phyloP scores from a whole-genome alignment of 2,797 vertebrate species.

The Pseudotriccus pelzelni region DNA sequence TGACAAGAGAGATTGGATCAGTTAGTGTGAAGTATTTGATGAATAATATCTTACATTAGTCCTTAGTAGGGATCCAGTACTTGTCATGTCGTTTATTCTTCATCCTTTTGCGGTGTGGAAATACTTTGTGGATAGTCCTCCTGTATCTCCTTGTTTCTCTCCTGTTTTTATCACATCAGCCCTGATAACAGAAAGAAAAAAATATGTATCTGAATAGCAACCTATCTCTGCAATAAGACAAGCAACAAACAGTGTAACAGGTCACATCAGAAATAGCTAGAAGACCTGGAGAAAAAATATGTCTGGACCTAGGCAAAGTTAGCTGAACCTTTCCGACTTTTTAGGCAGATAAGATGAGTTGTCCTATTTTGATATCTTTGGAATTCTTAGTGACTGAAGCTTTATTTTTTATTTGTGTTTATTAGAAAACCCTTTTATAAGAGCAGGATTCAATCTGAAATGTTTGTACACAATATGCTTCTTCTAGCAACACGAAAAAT shows the following conservation, averaged over 20 bases:
- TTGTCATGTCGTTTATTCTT: not conserved
- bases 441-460: not conserved
- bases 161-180: not conserved
- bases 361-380: not conserved
- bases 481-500: not conserved
- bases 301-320: not conserved
- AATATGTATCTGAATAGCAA: not conserved
- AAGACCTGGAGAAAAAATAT: not conserved
- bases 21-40: not conserved
- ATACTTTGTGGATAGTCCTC: not conserved
- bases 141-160: not conserved
- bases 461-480: not conserved
- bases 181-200: not conserved
- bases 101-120: not conserved
- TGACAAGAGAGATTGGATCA: not conserved
- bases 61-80: not conserved
- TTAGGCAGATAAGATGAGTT: not conserved
- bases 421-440: not conserved
- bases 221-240: not conserved
- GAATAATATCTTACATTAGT: not conserved
- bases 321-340: not conserved
- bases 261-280: not conserved
- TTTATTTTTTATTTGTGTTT: not conserved
- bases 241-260: not conserved
- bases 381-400: not conserved